Base-by-base conservation (phyloP, 2,888 invertebrate species). In the Sphaerophoria rueppellii region DNA sequence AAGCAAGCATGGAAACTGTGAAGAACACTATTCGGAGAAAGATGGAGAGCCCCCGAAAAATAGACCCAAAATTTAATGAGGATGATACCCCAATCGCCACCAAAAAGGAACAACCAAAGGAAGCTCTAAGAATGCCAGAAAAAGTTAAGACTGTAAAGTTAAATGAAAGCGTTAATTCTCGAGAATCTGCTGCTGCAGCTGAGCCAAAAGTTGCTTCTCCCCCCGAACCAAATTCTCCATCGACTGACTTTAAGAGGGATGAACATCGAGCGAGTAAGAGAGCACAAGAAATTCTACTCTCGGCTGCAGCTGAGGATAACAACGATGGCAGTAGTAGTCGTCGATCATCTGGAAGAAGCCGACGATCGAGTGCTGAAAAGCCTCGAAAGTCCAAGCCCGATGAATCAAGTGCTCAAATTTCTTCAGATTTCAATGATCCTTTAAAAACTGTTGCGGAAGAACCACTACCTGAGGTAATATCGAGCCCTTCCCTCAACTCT, bases 131-230 rank as follows among this genome's bases (percentile, higher is more conserved):
- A 24, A 24, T 24, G 24, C 2, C 24, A 24, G 14, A 6, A 4
- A 12, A 60, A 12, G 24, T 40, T 24, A 24, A 24, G 24, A 24
- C 24, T 0, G 7, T 11, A 88, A 87, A 72, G 85, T 78, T 43
- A 35, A 57, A 14, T 4, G n/a, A 40, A 75, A 87, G 34, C 72
- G 86, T n/a, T 24, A 24, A 24, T 24, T 24, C 2, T 24, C 24
- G 24, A 2, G 24, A 24, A 24, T 24, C 1, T 24, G 24, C 14
- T 34, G n/a, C 4, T 14, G n/a, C 6, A 2, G 9, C 40, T 0
- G 77, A 63, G 9, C 9, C 12, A 52, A 87, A 52, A 88, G 86
- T 67, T 79, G 88, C 40, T 89, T 88, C 54, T 82, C 88, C 57
- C 67, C 87, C 82, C 86, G 74, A 88, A 87, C 82, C 11, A 35